Percentiles rank a stretch among this genome's conserved stretches.
Conservation (phyloP, 1,140 invertebrate species). For the Diachasma alloeum region DNA sequence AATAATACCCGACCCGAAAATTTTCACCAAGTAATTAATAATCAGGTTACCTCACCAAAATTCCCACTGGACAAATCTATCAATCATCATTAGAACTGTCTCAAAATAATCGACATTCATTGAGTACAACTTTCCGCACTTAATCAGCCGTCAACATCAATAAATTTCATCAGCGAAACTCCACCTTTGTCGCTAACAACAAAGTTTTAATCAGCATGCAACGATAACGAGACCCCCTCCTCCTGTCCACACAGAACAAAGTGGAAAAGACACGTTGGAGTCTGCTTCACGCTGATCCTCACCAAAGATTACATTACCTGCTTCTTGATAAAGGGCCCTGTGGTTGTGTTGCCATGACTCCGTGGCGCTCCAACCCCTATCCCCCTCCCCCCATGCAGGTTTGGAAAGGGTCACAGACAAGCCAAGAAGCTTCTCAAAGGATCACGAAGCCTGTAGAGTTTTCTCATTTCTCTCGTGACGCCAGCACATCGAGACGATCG, state of each 20-base stretch:
- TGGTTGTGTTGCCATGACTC: neutral
- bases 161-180: no score
- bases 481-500: neutral
- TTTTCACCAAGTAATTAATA: no score
- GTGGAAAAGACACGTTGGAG: neutral
- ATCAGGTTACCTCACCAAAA: no score
- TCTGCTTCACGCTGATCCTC: neutral
- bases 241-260: neutral
- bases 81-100: no score
- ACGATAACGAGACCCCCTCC: neutral
- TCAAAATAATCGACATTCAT: neutral
- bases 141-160: no score
- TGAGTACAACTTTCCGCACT: neutral
- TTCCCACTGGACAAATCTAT: no score
- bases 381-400: neutral
- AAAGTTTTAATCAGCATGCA: no score
- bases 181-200: no score
- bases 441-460: neutral
- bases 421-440: neutral
- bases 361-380: neutral
- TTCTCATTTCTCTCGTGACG: neutral
- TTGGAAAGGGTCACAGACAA: neutral
- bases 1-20: no score
- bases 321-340: neutral
- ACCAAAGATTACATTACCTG: neutral